A percentile compares a stretch with the other conserved stretches of the same genome.
Conservation (phyloP, 2,113 vertebrate species). For the Arothron firmamentum region DNA sequence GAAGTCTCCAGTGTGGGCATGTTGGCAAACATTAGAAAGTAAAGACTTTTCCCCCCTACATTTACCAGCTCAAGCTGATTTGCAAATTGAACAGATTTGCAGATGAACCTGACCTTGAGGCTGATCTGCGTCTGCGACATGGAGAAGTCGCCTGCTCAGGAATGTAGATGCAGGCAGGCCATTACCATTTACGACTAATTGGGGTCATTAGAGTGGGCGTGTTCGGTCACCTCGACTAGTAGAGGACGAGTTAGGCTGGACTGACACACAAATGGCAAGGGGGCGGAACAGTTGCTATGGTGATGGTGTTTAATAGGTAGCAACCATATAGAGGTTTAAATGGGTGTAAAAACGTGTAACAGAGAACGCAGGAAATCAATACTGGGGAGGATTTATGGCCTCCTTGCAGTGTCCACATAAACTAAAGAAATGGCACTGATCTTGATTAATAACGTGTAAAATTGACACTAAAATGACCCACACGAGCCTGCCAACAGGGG, state of each 20-base stretch:
- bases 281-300: constrained; percentile 21
- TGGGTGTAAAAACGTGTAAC: neutral
- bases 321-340: constrained; percentile 14
- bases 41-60: neutral
- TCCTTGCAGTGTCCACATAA: too few relatives aligned
- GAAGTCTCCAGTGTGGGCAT: constrained; percentile 1
- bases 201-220: constrained; percentile 28
- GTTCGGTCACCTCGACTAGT: constrained; percentile 35
- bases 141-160: neutral
- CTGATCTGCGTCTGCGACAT: constrained; percentile 1
- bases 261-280: constrained; percentile 21
- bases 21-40: constrained; percentile 7
- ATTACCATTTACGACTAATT: constrained; percentile 22
- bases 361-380: neutral
- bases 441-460: too few relatives aligned
- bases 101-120: constrained; percentile 27
- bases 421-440: too few relatives aligned
- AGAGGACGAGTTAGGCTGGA: constrained; percentile 31
- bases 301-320: constrained; percentile 16
- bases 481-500: neutral
- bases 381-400: neutral
- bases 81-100: constrained; percentile 20
- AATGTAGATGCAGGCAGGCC: neutral
- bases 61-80: constrained; percentile 21
- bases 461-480: neutral